Evolutionary conservation across 1,140 invertebrate genomes (phyloP), one percentile per base, ranked within the genome.

Genomic region (Zaprionus tsacasi): DNA sequence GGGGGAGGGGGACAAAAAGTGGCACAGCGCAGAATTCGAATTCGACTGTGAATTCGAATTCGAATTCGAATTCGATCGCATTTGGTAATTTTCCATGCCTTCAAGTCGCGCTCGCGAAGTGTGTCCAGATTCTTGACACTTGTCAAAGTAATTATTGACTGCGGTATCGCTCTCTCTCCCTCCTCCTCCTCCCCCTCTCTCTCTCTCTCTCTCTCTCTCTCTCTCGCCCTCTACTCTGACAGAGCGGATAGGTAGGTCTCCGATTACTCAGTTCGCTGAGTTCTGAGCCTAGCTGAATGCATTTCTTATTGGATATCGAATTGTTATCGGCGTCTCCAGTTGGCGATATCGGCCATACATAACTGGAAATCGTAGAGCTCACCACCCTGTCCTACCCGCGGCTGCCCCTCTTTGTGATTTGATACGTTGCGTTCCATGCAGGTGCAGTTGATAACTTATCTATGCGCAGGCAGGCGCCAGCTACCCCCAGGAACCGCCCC

Each of bases 41-140:
- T 21, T 70, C 36, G 54, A 43, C 40, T 54, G 70, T 52, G 40
- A 54, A 70, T 75, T 75, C 71, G 67, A 70, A 50, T 21, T 70
- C 36, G 54, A 43, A 35, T 54, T 64, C 58, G 40, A 54, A 70
- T 75, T 75, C 71, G 67, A 70, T 75, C 45, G 43, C 52, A 58
- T 64, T 75, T 54, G 67, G 68, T 52, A 70, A 70, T 70, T 75
- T 75, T 75, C 58, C 72, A 63, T 74, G 66, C 66, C 17, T 30
- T 59, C 11, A 65, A 50, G 54, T 71, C 69, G 61, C 52, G 54
- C 54, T 55, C n/a, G 54, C 13, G 4, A 67, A 69, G 71, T 38
- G 66, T 69, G 71, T 50, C 71, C 66, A 40, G 35, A 57, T n/a
- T 43, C 54, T 54, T 30, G 36, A 40, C 65, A 59, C 36, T 69